Percentiles rank a stretch among this genome's conserved stretches.
These are phyloP conservation scores for Dissostichus mawsoni DNA, from an alignment of 2,113 vertebrate species.

Conservation along the genomic window DNA sequence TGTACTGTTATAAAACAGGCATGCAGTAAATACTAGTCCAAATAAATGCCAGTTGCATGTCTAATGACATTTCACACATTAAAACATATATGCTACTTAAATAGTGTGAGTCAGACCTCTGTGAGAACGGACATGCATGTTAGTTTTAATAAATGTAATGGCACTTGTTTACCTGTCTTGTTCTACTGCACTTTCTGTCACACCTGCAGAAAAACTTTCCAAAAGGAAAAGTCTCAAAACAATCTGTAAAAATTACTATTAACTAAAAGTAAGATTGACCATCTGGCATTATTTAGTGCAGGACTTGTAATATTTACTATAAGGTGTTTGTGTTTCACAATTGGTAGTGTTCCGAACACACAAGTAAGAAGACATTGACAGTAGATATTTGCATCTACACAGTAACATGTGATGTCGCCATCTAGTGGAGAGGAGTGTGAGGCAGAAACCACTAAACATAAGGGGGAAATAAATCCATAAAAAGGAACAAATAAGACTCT, in stretches of 20 bases:
- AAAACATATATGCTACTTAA: neutral
- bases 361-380: neutral
- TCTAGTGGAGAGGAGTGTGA: constrained; percentile 50
- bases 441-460: neutral
- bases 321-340: neutral
- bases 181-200: neutral
- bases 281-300: neutral
- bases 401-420: constrained; percentile 34
- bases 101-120: neutral
- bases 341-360: neutral
- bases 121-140: neutral
- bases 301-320: neutral
- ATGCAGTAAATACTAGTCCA: neutral
- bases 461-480: too few relatives aligned
- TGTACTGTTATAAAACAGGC: neutral
- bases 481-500: too few relatives aligned
- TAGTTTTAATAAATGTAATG: neutral
- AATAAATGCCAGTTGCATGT: neutral
- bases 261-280: neutral
- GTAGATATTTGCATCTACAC: neutral
- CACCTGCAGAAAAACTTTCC: neutral
- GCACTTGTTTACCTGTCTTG: neutral
- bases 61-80: neutral
- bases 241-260: neutral
- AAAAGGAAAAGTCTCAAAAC: neutral